A percentile compares a stretch with the other conserved stretches of the same genome.
Evolutionary conservation across 2,113 vertebrate species (phyloP).

Genomic region (Terrapene triunguis): DNA sequence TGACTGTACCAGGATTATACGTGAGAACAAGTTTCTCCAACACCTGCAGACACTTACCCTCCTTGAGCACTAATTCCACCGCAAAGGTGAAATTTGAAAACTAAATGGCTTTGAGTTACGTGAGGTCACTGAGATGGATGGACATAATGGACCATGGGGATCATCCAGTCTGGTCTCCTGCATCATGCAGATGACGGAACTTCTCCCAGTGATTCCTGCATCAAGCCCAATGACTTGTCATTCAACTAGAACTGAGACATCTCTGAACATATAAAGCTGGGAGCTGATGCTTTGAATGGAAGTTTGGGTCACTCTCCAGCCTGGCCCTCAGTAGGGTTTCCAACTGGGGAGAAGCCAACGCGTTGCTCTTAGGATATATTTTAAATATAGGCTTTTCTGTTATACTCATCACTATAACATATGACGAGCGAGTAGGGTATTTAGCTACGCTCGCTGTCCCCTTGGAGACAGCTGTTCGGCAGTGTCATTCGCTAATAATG

Average conservation of each 20-base stretch:
- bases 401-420: not conserved
- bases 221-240: not conserved
- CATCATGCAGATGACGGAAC: not conserved
- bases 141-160: not conserved
- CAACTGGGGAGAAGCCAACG: not conserved
- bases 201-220: not conserved
- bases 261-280: not conserved
- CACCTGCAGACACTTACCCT: not conserved
- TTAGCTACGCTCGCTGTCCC: not conserved
- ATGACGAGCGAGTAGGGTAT: not conserved
- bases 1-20: not conserved
- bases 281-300: not conserved
- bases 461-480: not conserved
- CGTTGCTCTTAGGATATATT: not conserved
- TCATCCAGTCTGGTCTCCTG: not conserved
- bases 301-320: not conserved
- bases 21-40: too few relatives aligned
- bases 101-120: not conserved
- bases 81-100: not conserved
- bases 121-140: not conserved
- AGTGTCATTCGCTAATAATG: not conserved
- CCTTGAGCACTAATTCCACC: not conserved
- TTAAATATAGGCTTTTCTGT: not conserved
- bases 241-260: not conserved
- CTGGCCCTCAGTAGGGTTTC: not conserved